Percentiles rank a stretch among this genome's conserved stretches.
Conservation (phyloP, 2,888 invertebrate species). For the Meandrusa payeni region DNA sequence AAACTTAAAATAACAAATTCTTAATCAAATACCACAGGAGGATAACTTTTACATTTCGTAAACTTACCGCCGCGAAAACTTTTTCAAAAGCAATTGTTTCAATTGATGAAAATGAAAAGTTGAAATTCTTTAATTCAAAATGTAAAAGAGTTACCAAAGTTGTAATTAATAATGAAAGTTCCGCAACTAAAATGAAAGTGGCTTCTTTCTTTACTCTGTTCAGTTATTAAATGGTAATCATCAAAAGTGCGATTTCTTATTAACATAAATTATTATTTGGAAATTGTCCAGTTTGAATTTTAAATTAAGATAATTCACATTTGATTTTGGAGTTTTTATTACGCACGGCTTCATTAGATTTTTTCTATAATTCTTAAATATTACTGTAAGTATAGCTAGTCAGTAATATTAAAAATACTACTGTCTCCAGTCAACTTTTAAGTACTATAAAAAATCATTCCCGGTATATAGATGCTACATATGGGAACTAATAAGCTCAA, state of each 20-base stretch:
- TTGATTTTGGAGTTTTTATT: background rate
- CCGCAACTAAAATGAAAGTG: conserved; percentile 11
- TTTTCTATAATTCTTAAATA: too few relatives aligned
- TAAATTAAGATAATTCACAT: background rate
- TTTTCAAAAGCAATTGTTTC: conserved; percentile 17
- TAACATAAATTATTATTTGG: conserved; percentile 3
- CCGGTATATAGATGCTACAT: too few relatives aligned
- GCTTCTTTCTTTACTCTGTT: conserved; percentile 8
- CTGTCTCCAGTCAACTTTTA: too few relatives aligned
- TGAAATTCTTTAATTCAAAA: conserved; percentile 21
- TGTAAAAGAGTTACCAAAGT: conserved; percentile 21
- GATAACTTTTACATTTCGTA: conserved; percentile 13
- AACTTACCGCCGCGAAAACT: conserved; percentile 8
- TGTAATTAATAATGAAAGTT: conserved; percentile 20
- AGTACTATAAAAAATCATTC: too few relatives aligned
- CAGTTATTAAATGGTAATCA: conserved; percentile 10
- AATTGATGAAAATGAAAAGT: conserved; percentile 22
- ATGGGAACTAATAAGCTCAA: too few relatives aligned
- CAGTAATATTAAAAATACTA: too few relatives aligned
- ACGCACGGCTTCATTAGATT: too few relatives aligned
- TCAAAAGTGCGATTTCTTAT: conserved; percentile 2
- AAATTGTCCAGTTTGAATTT: background rate
- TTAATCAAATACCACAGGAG: background rate
- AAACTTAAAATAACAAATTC: conserved; percentile 12
- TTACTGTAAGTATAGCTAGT: too few relatives aligned